These are phyloP conservation scores for Tachysurus fulvidraco DNA, from an alignment of 2,113 vertebrate species.

Conservation along the genomic window DNA sequence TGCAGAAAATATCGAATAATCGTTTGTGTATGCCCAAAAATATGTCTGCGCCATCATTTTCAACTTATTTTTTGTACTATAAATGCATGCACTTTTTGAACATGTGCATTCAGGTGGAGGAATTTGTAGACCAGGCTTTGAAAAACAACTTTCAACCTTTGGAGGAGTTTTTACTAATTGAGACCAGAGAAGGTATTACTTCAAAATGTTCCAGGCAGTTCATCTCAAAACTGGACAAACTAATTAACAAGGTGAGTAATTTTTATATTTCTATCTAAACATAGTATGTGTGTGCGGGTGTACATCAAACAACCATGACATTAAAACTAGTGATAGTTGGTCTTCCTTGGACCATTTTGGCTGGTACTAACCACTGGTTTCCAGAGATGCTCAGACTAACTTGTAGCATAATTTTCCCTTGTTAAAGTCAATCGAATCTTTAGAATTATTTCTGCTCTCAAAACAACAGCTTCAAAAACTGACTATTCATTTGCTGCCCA, in stretches of 20 bases:
- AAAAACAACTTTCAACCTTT: conserved; percentile 76
- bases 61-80: neutral
- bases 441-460: too few relatives aligned
- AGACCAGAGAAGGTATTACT: conserved; percentile 61
- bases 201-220: conserved; percentile 85
- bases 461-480: too few relatives aligned
- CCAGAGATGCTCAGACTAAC: too few relatives aligned
- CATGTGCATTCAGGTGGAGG: conserved; percentile 77
- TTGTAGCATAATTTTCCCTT: too few relatives aligned
- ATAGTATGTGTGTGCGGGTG: too few relatives aligned
- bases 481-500: too few relatives aligned
- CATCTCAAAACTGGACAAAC: conserved; percentile 83
- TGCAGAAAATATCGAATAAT: too few relatives aligned
- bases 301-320: too few relatives aligned
- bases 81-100: neutral
- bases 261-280: neutral
- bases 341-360: too few relatives aligned
- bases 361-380: too few relatives aligned
- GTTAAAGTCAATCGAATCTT: too few relatives aligned
- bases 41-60: neutral
- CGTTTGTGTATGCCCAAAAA: neutral
- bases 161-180: conserved; percentile 74
- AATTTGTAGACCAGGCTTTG: conserved; percentile 78
- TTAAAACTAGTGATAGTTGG: too few relatives aligned
- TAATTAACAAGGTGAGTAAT: conserved; percentile 80